Conservation (phyloP, 2,888 invertebrate species). For the Dolichopus griseipennis region DNA sequence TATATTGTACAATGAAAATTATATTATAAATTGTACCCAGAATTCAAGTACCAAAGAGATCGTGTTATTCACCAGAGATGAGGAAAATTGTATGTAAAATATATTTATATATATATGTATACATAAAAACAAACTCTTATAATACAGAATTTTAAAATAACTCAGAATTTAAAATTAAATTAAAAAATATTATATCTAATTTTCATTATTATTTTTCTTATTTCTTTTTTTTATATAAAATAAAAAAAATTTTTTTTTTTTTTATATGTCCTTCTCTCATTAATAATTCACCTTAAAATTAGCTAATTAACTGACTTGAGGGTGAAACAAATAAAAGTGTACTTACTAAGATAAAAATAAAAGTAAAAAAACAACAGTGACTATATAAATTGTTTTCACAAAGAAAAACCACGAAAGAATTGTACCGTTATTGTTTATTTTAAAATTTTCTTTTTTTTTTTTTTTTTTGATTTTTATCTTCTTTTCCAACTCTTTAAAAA, state of each 20-base stretch:
- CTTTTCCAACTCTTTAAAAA: neutral
- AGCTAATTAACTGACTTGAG: slow-evolving; percentile 27
- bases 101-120: too few species aligned
- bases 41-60: too few species aligned
- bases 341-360: slow-evolving; percentile 18
- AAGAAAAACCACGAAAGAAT: slow-evolving; percentile 4
- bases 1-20: too few species aligned
- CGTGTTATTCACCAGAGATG: too few species aligned
- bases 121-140: too few species aligned
- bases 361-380: slow-evolving; percentile 12
- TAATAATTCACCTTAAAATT: slow-evolving; percentile 29
- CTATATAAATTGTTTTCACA: slow-evolving; percentile 9
- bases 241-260: neutral
- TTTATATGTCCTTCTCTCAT: slow-evolving; percentile 14
- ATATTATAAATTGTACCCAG: too few species aligned
- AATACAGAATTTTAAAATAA: neutral
- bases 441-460: neutral
- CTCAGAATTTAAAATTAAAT: neutral
- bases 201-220: neutral
- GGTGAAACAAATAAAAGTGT: slow-evolving; percentile 18
- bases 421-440: slow-evolving; percentile 10
- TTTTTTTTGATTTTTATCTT: slow-evolving; percentile 11
- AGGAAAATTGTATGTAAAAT: too few species aligned
- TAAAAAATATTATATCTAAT: neutral
- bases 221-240: neutral